Evolutionary conservation across 2,888 invertebrate species (phyloP), one percentile per base, ranked within the genome.

Genomic region (Chironomus riparius): DNA sequence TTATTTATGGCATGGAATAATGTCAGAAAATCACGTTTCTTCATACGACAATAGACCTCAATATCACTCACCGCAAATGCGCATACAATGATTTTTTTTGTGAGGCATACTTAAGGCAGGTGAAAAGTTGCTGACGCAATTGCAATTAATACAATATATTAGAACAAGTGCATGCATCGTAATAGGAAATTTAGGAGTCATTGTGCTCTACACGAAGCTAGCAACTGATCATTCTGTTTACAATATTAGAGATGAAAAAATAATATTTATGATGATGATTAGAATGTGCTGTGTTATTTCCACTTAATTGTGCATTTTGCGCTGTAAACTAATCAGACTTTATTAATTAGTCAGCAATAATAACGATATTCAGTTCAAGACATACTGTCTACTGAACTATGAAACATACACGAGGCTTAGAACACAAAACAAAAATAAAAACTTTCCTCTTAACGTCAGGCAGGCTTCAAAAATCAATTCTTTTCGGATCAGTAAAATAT

Each of bases 391-490:
- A 38, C 38, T 38, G 38, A 38, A 38, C 38, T 38, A 38, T 38
- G 38, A 38, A 38, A 38, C 38, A 38, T 38, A 38, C 38, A 38
- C 38, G 38, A 38, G 38, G 2, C 10, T 38, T 10, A 38, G 38
- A 38, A 38, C 2, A 5, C 4, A 28, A 28, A 38, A 28, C 28
- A 5, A 3, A 7, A 38, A 38, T 10, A 38, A 38, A 38, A 38
- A 38, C 28, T 28, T 28, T 28, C 28, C 50, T 15, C 13, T 50
- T 10, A n/a, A 65, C 24, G 65, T 21, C 65, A 12, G 15, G 15
- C 15, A 22, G 65, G 65, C 65, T 65, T 65, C 65, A 65, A 65
- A 65, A 65, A 65, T 65, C 65, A 65, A 65, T 65, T 62, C 21
- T 62, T 62, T 21, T 62, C 21, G n/a, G 50, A n/a, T n/a, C 12